phyloP scores from a whole-genome alignment of 2,113 vertebrate genomes.

The Prinia subflava region DNA sequence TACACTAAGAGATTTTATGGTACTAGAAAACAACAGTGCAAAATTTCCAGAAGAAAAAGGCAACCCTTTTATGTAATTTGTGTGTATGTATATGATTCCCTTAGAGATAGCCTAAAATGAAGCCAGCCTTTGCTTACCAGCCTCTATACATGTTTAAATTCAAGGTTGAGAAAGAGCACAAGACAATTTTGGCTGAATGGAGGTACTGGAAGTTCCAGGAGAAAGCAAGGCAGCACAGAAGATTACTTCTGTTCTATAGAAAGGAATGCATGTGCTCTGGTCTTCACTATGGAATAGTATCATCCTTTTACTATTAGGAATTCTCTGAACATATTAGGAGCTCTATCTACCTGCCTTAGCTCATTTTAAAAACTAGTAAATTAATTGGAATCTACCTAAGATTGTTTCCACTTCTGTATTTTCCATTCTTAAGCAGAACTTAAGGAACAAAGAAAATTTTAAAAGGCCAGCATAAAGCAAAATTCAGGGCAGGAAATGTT shows the following conservation, averaged over 20 bases:
- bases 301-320: not conserved
- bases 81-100: rapidly evolving
- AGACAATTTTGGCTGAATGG: not conserved
- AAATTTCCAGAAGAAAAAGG: not conserved
- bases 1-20: not conserved
- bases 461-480: not conserved
- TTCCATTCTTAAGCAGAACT: not conserved
- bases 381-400: not conserved
- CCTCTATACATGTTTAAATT: not conserved
- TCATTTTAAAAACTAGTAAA: not conserved
- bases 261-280: not conserved
- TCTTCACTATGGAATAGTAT: not conserved
- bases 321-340: not conserved
- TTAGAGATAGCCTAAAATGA: not conserved
- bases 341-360: not conserved
- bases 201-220: not conserved
- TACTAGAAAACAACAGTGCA: not conserved
- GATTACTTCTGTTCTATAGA: not conserved
- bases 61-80: not conserved
- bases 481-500: not conserved
- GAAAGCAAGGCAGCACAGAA: not conserved
- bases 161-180: not conserved
- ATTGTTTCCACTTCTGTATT: not conserved
- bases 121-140: not conserved
- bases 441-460: not conserved